Evolutionary conservation across 2,113 vertebrate genomes (phyloP), one percentile per base, ranked within the genome.

Genomic region (Oreocharis arfaki): DNA sequence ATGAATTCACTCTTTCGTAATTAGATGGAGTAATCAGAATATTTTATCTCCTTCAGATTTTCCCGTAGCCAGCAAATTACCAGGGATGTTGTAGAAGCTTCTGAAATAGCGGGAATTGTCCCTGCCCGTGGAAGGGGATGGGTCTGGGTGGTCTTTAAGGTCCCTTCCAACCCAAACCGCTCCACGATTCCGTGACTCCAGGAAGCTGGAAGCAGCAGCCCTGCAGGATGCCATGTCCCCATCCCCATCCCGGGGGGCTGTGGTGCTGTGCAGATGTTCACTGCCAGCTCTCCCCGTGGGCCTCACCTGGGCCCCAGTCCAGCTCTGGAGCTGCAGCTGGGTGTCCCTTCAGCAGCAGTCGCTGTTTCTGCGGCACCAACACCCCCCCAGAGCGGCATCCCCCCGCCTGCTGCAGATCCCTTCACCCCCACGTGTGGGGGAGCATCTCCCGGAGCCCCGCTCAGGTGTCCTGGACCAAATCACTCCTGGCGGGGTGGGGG

Each of bases 221-320:
- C 49, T 20, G 12, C 3, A 7, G 61, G 78, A 19, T 3, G 10
- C 5, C 52, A 2, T 6, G 0, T 11, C n/a, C 24, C 63, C 30
- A 2, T 37, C 12, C 11, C 13, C 0, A 4, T 5, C 16, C 47
- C 12, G 16, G 4, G 11, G 70, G 46, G 16, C 11, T 0, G 37
- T 4, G 75, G 4, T 42, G 41, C 26, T 63, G 3, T 37, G 41
- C 3, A 23, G 63, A 1, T 6, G 37, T 3, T 79, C 39, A 0
- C n/a, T n/a, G 2, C 16, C 41, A 30, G 37, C 16, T 28, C 17
- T 32, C 27, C 6, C 49, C 0, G 7, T 9, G 32, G 4, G 21
- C 20, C 82, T 42, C 33, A 0, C 50, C 19, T 9, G 74, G 33
- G 21, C 4, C 16, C 0, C 46, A 46, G 2, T 9, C 3, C 9